phyloP scores from a whole-genome alignment of 2,113 vertebrate genomes.

The Nycticorax nycticorax region DNA sequence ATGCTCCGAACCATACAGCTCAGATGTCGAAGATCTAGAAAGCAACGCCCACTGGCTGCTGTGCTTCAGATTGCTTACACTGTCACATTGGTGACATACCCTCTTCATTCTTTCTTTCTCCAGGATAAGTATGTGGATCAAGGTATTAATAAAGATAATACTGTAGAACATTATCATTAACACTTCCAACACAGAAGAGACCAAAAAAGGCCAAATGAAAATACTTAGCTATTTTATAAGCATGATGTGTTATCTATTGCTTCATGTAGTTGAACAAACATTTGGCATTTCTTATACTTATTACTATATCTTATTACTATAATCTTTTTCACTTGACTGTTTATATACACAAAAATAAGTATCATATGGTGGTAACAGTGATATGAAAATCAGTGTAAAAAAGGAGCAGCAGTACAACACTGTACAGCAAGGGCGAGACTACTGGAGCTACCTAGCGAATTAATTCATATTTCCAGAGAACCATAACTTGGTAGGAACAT shows the following conservation, averaged over 20 bases:
- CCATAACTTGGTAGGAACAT: background rate
- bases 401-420: background rate
- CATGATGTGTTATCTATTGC: background rate
- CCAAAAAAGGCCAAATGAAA: background rate
- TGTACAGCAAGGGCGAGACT: background rate
- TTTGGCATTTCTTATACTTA: background rate
- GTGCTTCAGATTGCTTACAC: background rate
- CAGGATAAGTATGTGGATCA: background rate
- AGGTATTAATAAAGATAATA: background rate
- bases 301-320: background rate
- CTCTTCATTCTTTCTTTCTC: background rate
- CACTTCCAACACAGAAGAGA: background rate
- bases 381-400: background rate
- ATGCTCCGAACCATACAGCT: background rate
- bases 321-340: background rate
- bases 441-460: background rate
- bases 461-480: background rate
- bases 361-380: background rate
- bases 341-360: background rate
- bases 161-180: background rate
- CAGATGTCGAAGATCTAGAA: background rate
- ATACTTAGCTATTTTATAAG: background rate
- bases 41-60: background rate
- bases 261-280: background rate
- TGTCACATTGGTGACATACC: background rate